Conservation (phyloP, 1,140 invertebrate genomes). For the Anastatus disparis region DNA sequence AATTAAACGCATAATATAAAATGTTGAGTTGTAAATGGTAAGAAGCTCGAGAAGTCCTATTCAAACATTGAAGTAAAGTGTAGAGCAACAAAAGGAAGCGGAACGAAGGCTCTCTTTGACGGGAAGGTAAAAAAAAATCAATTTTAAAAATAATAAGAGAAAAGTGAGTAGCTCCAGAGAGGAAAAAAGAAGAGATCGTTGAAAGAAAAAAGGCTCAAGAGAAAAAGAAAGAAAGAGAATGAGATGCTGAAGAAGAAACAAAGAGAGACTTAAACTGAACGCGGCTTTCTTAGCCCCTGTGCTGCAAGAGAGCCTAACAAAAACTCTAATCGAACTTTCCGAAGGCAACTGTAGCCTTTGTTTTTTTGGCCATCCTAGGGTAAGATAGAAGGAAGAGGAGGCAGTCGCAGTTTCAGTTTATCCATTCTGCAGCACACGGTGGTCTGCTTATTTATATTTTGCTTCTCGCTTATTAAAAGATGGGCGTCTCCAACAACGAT, state of each 20-base stretch:
- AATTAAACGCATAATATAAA: no score
- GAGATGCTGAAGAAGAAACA: neutral
- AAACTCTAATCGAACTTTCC: constrained; percentile 58
- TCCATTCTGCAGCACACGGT: neutral
- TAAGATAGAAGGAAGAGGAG: neutral
- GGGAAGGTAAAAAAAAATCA: neutral
- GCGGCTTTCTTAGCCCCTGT: constrained; percentile 35
- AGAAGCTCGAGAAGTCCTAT: neutral
- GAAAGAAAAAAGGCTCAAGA: constrained; percentile 10
- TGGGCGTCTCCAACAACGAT: constrained; percentile 47
- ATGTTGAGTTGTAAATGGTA: neutral
- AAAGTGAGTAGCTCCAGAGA: neutral
- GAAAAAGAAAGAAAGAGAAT: no score
- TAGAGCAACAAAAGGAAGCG: constrained; percentile 18
- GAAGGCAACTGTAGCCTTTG: constrained; percentile 41
- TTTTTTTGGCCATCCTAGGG: constrained; percentile 3
- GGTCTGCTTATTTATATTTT: constrained; percentile 44
- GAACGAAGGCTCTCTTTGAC: constrained; percentile 17
- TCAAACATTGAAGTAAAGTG: neutral
- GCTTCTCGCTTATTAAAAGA: constrained; percentile 50
- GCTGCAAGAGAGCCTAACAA: constrained; percentile 46
- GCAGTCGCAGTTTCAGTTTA: neutral
- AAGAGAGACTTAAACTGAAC: constrained; percentile 5
- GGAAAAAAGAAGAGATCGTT: neutral
- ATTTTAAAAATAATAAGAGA: constrained; percentile 25